phyloP scores from a whole-genome alignment of 1,140 invertebrate genomes.

The Drosophila littoralis region DNA sequence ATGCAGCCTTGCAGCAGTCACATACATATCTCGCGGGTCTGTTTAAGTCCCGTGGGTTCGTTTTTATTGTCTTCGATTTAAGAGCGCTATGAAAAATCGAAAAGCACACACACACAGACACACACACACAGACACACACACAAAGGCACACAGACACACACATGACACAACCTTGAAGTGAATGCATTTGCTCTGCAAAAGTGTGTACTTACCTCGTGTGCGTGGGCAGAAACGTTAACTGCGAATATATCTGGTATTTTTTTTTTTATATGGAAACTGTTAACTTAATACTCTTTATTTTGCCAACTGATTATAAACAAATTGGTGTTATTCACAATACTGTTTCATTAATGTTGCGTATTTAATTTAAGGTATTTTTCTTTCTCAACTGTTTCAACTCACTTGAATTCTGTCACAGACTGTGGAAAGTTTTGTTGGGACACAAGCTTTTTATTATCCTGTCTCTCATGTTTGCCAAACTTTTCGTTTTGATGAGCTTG shows the following conservation, averaged over 20 bases:
- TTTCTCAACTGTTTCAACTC: constrained; percentile 29
- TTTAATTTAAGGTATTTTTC: constrained; percentile 8
- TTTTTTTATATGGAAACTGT: background rate
- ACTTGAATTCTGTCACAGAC: constrained; percentile 57
- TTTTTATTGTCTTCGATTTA: constrained; percentile 38
- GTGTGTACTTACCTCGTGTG: constrained; percentile 12
- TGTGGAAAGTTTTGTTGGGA: constrained; percentile 57
- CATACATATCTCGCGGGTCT: constrained; percentile 6
- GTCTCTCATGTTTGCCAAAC: constrained; percentile 23
- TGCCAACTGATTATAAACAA: constrained; percentile 13
- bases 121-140: background rate
- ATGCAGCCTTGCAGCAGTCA: constrained; percentile 25
- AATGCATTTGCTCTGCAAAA: constrained; percentile 39
- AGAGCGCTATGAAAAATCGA: constrained; percentile 73
- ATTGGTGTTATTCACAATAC: constrained; percentile 7
- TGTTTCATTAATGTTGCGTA: constrained; percentile 11
- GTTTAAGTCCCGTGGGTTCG: constrained; percentile 31
- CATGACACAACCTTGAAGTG: constrained; percentile 56
- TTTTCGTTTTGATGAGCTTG: constrained; percentile 29
- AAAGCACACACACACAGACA: constrained; percentile 58
- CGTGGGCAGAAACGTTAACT: background rate
- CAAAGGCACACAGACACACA: constrained; percentile 35
- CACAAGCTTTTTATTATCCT: constrained; percentile 72
- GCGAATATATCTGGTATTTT: background rate
- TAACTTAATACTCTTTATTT: background rate